Percentiles rank a stretch among this genome's conserved stretches.
These are phyloP conservation scores for Tamandua tetradactyla DNA, from an alignment of 2,797 vertebrate genomes.

Conservation along the genomic window DNA sequence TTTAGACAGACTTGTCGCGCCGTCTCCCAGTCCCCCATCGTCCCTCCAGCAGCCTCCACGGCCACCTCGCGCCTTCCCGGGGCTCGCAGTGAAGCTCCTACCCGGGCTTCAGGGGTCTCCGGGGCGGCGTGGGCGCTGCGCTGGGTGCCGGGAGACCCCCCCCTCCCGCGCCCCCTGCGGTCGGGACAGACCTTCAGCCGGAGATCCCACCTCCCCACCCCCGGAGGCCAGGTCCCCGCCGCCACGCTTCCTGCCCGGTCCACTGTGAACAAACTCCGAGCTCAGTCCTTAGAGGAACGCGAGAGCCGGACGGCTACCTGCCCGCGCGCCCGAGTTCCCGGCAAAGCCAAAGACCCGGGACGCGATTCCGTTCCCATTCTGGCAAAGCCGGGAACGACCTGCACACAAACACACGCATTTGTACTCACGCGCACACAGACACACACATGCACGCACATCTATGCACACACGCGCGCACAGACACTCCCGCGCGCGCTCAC, in stretches of 20 bases:
- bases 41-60: constrained; percentile 15
- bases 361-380: neutral
- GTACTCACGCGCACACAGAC: constrained; percentile 41
- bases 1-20: constrained; percentile 62
- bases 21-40: neutral
- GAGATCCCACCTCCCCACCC: neutral
- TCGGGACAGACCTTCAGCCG: constrained; percentile 34
- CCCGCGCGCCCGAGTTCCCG: constrained; percentile 50
- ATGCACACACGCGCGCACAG: constrained; percentile 1
- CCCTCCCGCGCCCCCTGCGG: constrained; percentile 61
- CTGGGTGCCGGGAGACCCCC: neutral
- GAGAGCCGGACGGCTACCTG: constrained; percentile 53
- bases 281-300: constrained; percentile 11
- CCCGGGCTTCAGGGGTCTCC: neutral
- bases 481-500: constrained; percentile 70
- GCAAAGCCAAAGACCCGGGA: neutral
- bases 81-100: neutral
- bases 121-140: neutral
- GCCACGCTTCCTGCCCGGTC: neutral
- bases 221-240: neutral
- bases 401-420: neutral
- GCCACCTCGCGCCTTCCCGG: constrained; percentile 30
- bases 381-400: neutral
- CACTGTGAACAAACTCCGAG: constrained; percentile 27
- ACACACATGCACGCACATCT: constrained; percentile 59